These are phyloP conservation scores for Hemicordylus capensis DNA, from an alignment of 2,113 vertebrate genomes.

Conservation along the genomic window DNA sequence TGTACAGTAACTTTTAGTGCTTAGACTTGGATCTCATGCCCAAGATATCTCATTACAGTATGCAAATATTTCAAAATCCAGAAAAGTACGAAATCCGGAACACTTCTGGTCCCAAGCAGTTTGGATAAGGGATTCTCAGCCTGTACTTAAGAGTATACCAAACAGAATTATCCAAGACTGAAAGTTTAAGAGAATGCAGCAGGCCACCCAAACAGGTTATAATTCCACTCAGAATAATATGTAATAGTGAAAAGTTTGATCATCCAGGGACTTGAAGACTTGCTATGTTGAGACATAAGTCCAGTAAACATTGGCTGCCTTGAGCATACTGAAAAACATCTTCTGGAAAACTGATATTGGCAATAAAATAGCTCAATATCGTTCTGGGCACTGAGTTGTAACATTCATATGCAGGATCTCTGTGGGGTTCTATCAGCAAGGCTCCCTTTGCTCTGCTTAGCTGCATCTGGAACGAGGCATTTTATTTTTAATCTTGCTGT, in stretches of 20 bases:
- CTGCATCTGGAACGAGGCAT: constrained; percentile 3
- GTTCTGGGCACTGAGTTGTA: background rate
- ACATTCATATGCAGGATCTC: background rate
- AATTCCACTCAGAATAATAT: background rate
- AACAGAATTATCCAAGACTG: no score
- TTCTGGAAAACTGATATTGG: background rate
- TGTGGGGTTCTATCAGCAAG: background rate
- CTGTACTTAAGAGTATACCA: no score
- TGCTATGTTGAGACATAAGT: background rate
- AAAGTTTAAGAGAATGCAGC: background rate
- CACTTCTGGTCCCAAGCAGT: no score
- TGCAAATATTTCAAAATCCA: no score
- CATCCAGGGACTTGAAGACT: background rate
- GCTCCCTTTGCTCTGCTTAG: background rate
- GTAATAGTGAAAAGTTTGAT: background rate
- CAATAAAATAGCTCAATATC: background rate
- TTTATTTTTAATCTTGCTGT: constrained; percentile 5
- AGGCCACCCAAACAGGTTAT: background rate
- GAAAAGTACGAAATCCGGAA: no score
- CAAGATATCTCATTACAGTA: no score
- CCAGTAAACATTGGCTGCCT: background rate
- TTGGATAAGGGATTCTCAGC: no score
- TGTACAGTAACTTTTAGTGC: no score
- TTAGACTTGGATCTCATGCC: no score
- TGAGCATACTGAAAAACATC: background rate